Percentiles rank a stretch among this genome's conserved stretches.
These are phyloP conservation scores for Smutsia temminckii DNA, from an alignment of 2,797 vertebrate genomes.

Conservation along the genomic window DNA sequence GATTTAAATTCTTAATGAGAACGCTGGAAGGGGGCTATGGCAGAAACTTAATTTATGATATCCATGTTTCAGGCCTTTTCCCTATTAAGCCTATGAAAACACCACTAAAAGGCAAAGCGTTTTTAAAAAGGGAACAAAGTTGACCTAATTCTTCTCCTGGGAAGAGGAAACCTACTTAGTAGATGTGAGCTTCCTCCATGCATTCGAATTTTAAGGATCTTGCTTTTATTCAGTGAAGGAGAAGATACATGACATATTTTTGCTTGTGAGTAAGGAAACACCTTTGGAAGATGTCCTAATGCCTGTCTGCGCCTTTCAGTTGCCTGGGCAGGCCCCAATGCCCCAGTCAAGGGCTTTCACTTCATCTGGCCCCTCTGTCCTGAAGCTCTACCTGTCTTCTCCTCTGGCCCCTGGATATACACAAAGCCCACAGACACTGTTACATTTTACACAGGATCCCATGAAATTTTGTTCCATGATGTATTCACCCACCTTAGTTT, in stretches of 20 bases:
- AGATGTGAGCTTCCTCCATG: not conserved
- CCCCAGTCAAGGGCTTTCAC: not conserved
- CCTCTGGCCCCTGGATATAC: not conserved
- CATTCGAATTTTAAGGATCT: not conserved
- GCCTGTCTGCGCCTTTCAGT: fast-evolving
- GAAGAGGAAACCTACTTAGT: not conserved
- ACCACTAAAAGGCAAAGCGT: not conserved
- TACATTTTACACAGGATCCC: fast-evolving
- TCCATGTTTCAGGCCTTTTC: not conserved
- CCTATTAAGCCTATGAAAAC: not conserved
- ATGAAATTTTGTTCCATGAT: not conserved
- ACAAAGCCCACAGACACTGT: fast-evolving
- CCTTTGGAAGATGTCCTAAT: not conserved
- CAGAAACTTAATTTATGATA: not conserved
- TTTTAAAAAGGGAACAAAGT: not conserved
- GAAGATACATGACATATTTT: not conserved
- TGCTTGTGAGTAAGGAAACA: not conserved
- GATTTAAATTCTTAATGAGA: not conserved
- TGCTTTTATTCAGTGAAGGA: not conserved
- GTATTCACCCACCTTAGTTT: not conserved
- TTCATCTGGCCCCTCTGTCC: not conserved
- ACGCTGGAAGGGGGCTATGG: not conserved
- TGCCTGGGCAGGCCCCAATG: not conserved
- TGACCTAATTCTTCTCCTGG: not conserved
- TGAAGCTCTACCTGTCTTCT: not conserved